Conservation (phyloP, 2,113 vertebrate species). For the Otocyon megalotis region DNA sequence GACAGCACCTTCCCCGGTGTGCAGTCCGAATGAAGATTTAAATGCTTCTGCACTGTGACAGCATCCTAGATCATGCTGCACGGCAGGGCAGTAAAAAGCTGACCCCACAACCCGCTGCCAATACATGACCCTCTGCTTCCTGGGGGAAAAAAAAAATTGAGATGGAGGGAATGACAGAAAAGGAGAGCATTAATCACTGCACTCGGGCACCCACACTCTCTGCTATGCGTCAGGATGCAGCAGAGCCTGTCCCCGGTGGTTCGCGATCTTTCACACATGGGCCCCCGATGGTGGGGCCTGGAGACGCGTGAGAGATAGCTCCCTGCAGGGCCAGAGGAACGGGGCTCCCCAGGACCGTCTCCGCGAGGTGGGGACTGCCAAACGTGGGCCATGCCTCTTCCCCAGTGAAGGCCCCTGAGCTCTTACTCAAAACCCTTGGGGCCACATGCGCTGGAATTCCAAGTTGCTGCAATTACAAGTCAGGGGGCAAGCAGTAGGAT, state of each 20-base stretch:
- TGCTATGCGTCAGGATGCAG: background rate
- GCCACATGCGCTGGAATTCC: background rate
- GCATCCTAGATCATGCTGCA: background rate
- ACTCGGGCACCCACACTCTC: background rate
- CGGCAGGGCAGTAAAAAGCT: background rate
- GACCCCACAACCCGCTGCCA: background rate
- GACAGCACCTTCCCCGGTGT: background rate
- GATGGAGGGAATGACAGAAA: background rate
- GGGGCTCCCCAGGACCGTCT: background rate
- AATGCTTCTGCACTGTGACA: background rate
- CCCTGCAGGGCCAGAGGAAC: background rate
- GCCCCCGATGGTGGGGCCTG: accelerated
- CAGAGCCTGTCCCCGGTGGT: background rate
- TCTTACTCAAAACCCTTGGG: background rate
- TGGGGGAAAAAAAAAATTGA: background rate
- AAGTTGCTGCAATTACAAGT: background rate
- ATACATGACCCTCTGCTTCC: background rate
- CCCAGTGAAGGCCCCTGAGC: background rate
- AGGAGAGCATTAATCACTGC: background rate
- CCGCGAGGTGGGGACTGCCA: background rate
- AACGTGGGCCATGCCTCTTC: background rate
- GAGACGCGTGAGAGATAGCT: background rate
- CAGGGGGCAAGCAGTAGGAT: background rate
- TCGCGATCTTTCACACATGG: background rate
- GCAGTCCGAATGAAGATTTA: background rate